These are phyloP conservation scores for Lota lota DNA, from an alignment of 2,113 vertebrate genomes.

Conservation along the genomic window DNA sequence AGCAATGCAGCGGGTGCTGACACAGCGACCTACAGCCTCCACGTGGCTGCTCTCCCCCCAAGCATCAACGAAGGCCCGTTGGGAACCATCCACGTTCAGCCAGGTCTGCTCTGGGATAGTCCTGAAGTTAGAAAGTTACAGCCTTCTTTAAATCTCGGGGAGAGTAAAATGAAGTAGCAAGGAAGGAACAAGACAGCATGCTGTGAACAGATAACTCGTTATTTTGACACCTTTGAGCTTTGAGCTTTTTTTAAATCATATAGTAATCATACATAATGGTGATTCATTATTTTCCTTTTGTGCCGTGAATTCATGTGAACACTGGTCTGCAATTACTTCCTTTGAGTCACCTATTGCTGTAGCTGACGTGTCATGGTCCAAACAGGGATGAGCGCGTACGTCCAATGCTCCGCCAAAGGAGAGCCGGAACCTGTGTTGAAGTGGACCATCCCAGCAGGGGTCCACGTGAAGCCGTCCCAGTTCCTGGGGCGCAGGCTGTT, in stretches of 20 bases:
- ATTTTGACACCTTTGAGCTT: too few species aligned
- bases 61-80: constrained; percentile 60
- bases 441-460: constrained; percentile 69
- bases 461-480: constrained; percentile 71
- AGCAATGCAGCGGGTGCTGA: constrained; percentile 78
- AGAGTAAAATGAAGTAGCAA: neutral
- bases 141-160: neutral
- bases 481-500: constrained; percentile 67
- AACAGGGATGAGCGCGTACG: constrained; percentile 63
- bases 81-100: constrained; percentile 56
- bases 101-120: constrained; percentile 43
- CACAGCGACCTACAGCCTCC: constrained; percentile 72
- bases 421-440: constrained; percentile 68
- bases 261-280: too few species aligned
- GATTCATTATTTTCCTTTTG: too few species aligned
- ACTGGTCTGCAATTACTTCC: too few species aligned
- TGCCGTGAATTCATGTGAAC: too few species aligned
- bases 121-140: neutral
- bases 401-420: constrained; percentile 73
- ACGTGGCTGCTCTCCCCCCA: constrained; percentile 72
- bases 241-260: too few species aligned
- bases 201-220: too few species aligned
- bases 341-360: too few species aligned
- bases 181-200: too few species aligned
- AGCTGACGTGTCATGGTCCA: constrained; percentile 4